A percentile compares a stretch with the other conserved stretches of the same genome.
Evolutionary conservation across 2,888 invertebrate genomes (phyloP).

Genomic region (Auanema sp.): DNA sequence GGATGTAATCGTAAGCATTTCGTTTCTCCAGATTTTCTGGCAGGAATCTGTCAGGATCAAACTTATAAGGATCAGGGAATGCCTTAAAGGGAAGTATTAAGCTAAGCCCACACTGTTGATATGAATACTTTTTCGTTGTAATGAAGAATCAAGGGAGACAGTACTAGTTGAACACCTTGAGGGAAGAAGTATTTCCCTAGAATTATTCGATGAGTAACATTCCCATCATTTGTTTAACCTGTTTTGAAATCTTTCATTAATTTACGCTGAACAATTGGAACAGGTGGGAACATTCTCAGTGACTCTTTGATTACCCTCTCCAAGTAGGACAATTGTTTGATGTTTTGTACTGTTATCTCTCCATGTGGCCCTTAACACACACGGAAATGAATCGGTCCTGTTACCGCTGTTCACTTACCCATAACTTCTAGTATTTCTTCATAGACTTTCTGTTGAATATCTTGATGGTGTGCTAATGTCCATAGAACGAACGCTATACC

Average conservation of each 20-base stretch:
- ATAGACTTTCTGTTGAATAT: slow-evolving; percentile 61
- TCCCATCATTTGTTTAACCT: slow-evolving; percentile 21
- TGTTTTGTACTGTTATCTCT: slow-evolving; percentile 61
- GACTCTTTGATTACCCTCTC: slow-evolving; percentile 62
- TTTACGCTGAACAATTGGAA: slow-evolving; percentile 36
- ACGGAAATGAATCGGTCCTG: neutral
- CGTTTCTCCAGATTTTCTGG: slow-evolving; percentile 59
- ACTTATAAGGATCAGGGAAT: slow-evolving; percentile 63
- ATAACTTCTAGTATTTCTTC: slow-evolving; percentile 28
- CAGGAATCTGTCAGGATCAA: slow-evolving; percentile 66
- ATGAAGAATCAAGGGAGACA: slow-evolving; percentile 29
- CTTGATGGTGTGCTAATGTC: slow-evolving; percentile 64
- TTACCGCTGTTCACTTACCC: neutral
- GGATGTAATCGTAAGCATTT: slow-evolving; percentile 55
- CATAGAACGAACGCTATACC: slow-evolving; percentile 65
- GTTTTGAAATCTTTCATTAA: slow-evolving; percentile 38
- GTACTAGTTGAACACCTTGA: slow-evolving; percentile 22
- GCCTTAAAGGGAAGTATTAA: slow-evolving; percentile 24
- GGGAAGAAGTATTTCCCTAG: slow-evolving; percentile 29
- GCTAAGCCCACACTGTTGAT: too few relatives aligned
- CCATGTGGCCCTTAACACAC: slow-evolving; percentile 26
- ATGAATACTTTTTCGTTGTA: slow-evolving; percentile 11
- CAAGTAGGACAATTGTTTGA: slow-evolving; percentile 55
- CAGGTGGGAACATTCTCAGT: slow-evolving; percentile 38
- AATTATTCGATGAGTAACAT: slow-evolving; percentile 14